Evolutionary conservation across 2,888 invertebrate species (phyloP).

Genomic region (Abscondita cerata): DNA sequence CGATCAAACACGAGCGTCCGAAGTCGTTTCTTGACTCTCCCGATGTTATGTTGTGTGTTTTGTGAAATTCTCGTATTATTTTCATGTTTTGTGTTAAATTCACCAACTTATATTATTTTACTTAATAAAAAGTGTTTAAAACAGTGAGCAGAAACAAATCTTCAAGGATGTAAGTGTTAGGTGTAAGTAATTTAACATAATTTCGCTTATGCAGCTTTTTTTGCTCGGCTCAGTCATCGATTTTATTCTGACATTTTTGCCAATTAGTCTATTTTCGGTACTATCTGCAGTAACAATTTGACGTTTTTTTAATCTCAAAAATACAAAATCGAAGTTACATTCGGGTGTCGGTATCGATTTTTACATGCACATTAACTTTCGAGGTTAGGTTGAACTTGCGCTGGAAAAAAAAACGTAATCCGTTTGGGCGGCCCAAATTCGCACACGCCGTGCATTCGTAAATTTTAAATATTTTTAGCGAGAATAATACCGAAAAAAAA

Average conservation of each 20-base stretch:
- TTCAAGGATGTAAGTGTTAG: conserved; percentile 30
- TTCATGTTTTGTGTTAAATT: conserved; percentile 44
- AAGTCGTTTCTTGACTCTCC: conserved; percentile 44
- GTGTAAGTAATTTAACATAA: conserved; percentile 22
- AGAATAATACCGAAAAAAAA: too few species aligned
- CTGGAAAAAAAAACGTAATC: not conserved
- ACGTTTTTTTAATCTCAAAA: not conserved
- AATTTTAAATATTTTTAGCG: too few species aligned
- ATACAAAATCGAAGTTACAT: not conserved
- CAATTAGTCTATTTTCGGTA: conserved; percentile 34
- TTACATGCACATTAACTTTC: not conserved
- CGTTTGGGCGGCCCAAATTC: not conserved
- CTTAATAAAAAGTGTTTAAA: conserved; percentile 24
- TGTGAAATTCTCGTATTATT: conserved; percentile 39
- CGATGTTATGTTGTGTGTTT: conserved; percentile 42
- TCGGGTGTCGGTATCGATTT: too few species aligned
- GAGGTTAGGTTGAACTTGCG: not conserved
- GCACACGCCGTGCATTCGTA: too few species aligned
- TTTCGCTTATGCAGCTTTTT: conserved; percentile 30
- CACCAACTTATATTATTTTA: conserved; percentile 37
- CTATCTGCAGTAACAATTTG: conserved; percentile 10
- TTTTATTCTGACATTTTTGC: conserved; percentile 38
- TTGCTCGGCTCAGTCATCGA: conserved; percentile 41
- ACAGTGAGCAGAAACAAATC: conserved; percentile 13
- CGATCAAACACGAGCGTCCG: conserved; percentile 26